These are phyloP conservation scores for Aphis gossypii DNA, from an alignment of 1,140 invertebrate genomes.

Conservation along the genomic window DNA sequence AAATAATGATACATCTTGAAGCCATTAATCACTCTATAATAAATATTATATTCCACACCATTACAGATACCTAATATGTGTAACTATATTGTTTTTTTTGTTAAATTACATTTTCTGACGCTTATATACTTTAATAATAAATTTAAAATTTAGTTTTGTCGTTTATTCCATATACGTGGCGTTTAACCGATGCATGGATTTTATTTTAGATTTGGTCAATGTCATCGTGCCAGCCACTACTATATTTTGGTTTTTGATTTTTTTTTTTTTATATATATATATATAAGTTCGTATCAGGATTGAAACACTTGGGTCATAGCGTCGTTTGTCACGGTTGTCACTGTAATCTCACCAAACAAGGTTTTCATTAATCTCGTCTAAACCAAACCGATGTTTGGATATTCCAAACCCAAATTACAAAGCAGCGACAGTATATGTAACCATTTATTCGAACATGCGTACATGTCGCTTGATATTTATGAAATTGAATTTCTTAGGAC, in stretches of 20 bases:
- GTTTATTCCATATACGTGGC: not conserved
- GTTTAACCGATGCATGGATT: not conserved
- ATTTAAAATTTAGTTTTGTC: not conserved
- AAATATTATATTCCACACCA: not conserved
- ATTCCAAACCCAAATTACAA: not conserved
- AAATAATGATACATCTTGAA: not conserved
- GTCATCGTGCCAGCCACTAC: not conserved
- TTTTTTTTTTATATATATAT: not conserved
- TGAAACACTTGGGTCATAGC: not conserved
- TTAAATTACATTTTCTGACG: not conserved
- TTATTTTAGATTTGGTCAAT: not conserved
- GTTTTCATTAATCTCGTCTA: constrained; percentile 4
- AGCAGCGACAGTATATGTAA: not conserved
- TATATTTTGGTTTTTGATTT: not conserved
- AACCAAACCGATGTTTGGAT: not conserved
- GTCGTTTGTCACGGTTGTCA: constrained; percentile 13
- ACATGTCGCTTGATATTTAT: not conserved
- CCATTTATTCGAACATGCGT: not conserved
- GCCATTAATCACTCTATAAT: not conserved
- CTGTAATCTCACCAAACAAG: constrained; percentile 2
- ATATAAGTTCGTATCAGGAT: not conserved
- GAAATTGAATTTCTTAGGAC: not conserved
- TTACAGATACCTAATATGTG: not conserved
- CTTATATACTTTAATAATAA: not conserved
- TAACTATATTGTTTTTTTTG: not conserved